phyloP scores from a whole-genome alignment of 2,113 vertebrate genomes.

The Limnothrissa miodon region DNA sequence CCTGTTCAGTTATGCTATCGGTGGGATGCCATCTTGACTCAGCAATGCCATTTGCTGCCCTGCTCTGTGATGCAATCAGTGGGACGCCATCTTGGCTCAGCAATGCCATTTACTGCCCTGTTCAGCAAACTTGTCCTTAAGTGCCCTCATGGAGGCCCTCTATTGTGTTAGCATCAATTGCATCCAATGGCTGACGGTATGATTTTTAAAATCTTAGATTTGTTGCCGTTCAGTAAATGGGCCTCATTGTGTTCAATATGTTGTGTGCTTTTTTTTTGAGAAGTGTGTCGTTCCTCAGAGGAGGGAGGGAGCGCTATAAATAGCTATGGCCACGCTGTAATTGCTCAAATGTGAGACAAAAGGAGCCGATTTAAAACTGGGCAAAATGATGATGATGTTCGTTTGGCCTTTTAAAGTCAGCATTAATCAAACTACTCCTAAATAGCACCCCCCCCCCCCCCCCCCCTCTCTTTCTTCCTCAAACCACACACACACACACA shows the following conservation, averaged over 20 bases:
- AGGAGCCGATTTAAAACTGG: background rate
- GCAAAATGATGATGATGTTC: background rate
- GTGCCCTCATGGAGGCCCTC: background rate
- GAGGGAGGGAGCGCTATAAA: background rate
- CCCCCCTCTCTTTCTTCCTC: background rate
- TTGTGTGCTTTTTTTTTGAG: too few species aligned
- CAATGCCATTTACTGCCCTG: too few species aligned
- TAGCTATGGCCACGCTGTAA: background rate
- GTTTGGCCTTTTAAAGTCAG: background rate
- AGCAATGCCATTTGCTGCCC: too few species aligned
- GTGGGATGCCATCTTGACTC: too few species aligned
- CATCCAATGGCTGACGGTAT: background rate
- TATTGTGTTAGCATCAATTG: background rate
- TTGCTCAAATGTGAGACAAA: background rate
- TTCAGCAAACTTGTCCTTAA: background rate
- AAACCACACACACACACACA: background rate
- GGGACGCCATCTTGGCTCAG: too few species aligned
- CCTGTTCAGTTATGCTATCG: too few species aligned
- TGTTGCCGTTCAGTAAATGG: too few species aligned
- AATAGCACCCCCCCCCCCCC: background rate
- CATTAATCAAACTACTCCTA: background rate
- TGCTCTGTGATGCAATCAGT: too few species aligned
- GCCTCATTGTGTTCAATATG: too few species aligned
- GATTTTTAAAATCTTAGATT: too few species aligned
- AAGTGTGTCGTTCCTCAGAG: background rate